These are phyloP conservation scores for Elgaria multicarinata DNA, from an alignment of 2,113 vertebrate species.

Conservation along the genomic window DNA sequence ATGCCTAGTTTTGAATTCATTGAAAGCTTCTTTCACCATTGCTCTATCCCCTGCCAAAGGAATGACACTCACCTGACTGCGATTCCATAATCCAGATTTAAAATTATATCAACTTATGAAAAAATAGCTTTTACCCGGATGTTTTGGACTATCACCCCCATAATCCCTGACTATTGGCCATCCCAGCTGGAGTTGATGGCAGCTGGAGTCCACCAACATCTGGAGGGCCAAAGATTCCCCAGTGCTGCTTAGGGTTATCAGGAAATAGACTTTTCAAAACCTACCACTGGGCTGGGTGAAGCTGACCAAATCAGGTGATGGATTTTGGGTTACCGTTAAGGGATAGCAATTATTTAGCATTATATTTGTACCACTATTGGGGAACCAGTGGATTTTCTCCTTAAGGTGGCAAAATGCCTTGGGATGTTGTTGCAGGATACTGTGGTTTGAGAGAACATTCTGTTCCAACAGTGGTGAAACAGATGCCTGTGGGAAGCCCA, in stretches of 20 bases:
- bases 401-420: background rate
- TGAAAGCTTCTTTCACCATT: background rate
- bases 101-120: constrained; percentile 39
- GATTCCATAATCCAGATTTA: background rate
- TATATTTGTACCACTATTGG: background rate
- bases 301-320: background rate
- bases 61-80: background rate
- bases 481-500: too few relatives aligned
- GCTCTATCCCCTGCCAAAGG: background rate
- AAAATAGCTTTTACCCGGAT: constrained; percentile 59
- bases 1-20: background rate
- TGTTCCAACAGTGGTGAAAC: too few relatives aligned
- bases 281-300: background rate
- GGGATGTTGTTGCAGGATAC: background rate
- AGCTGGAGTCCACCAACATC: too few relatives aligned
- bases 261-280: background rate
- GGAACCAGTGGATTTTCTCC: background rate
- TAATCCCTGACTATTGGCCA: background rate
- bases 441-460: background rate
- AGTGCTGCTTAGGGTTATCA: background rate
- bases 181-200: background rate
- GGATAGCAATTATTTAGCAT: background rate
- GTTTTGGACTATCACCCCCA: background rate
- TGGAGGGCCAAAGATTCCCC: too few relatives aligned
- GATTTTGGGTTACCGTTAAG: background rate